phyloP scores from a whole-genome alignment of 2,888 invertebrate genomes.

The Melanostoma scalare region DNA sequence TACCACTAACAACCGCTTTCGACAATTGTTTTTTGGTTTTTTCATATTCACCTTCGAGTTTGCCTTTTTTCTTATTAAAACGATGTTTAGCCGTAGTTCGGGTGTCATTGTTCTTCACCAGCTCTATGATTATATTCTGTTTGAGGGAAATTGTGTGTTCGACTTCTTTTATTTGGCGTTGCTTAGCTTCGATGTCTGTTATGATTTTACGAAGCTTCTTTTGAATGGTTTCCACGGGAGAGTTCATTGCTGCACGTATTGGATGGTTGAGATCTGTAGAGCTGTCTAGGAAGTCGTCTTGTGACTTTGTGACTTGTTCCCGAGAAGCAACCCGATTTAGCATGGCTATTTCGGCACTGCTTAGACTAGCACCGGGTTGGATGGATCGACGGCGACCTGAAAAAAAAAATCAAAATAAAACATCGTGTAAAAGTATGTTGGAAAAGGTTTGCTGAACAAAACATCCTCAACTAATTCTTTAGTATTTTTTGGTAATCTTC shows the following conservation, averaged over 20 bases:
- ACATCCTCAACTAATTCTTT: too few relatives aligned
- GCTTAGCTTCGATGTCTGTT: constrained; percentile 85
- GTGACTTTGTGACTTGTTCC: constrained; percentile 76
- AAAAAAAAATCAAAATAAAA: not conserved
- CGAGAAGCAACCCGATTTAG: constrained; percentile 84
- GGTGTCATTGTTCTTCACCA: constrained; percentile 84
- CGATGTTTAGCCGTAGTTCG: constrained; percentile 84
- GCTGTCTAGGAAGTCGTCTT: constrained; percentile 78
- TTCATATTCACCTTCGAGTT: constrained; percentile 85
- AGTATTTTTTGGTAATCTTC: too few relatives aligned
- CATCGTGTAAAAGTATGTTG: not conserved
- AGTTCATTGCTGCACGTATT: constrained; percentile 76
- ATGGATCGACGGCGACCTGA: constrained; percentile 83
- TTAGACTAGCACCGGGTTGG: constrained; percentile 85
- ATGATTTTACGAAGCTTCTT: constrained; percentile 80
- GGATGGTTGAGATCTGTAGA: constrained; percentile 76
- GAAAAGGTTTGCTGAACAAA: not conserved
- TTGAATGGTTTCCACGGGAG: constrained; percentile 79
- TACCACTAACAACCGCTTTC: constrained; percentile 83
- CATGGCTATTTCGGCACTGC: constrained; percentile 84
- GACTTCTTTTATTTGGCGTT: constrained; percentile 88
- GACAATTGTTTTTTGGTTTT: constrained; percentile 84
- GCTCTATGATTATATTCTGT: constrained; percentile 88
- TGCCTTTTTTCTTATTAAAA: constrained; percentile 85
- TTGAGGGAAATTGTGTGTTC: constrained; percentile 87